phyloP scores from a whole-genome alignment of 2,797 vertebrate species.

The Artibeus lituratus region DNA sequence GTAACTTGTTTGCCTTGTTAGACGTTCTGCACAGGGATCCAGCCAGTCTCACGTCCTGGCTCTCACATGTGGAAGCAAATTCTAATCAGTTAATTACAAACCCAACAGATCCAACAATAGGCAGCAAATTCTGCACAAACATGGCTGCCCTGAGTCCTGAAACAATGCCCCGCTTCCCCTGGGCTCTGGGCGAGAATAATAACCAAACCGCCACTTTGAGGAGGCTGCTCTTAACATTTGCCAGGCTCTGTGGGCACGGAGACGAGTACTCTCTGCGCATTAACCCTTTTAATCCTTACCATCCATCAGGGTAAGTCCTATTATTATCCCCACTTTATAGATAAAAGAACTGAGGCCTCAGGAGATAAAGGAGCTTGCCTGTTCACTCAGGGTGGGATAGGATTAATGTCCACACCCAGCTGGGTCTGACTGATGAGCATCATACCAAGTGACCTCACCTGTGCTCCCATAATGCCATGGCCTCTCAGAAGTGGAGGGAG shows the following conservation, averaged over 20 bases:
- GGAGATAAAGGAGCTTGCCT: background rate
- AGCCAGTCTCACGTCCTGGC: background rate
- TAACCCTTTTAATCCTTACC: background rate
- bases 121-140: conserved; percentile 6
- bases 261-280: background rate
- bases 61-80: conserved; percentile 1
- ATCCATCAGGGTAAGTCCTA: background rate
- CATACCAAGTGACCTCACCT: background rate
- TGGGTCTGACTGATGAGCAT: background rate
- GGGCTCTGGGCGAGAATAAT: background rate
- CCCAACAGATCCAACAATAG: background rate
- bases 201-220: background rate
- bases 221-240: background rate
- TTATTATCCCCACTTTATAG: background rate
- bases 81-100: background rate
- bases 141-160: background rate
- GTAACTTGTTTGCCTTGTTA: conserved; percentile 43
- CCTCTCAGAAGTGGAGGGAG: background rate
- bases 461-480: background rate
- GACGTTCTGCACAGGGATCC: background rate
- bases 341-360: background rate
- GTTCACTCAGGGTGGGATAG: background rate
- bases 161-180: background rate
- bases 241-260: background rate
- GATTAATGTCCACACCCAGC: background rate